Conservation (phyloP, 1,140 invertebrate species). For the Metaphire vulgaris region DNA sequence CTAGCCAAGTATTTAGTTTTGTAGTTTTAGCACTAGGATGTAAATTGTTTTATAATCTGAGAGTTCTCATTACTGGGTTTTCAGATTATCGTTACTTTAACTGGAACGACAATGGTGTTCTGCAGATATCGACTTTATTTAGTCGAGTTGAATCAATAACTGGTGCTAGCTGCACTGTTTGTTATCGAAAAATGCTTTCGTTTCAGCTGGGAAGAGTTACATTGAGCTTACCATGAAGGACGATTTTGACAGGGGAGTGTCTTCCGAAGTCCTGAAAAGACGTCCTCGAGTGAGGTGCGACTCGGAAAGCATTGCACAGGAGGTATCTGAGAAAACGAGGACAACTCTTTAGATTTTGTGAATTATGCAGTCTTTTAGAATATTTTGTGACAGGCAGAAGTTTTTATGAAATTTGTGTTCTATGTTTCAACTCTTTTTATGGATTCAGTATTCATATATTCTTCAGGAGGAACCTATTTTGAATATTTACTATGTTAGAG, state of each 20-base stretch:
- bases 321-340: conserved; percentile 58
- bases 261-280: conserved; percentile 34
- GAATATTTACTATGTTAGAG: too few relatives aligned
- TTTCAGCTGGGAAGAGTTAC: conserved; percentile 56
- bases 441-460: background rate
- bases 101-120: too few relatives aligned
- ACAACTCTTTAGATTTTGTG: background rate
- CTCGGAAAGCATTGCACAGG: conserved; percentile 67
- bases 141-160: too few relatives aligned
- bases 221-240: conserved; percentile 65
- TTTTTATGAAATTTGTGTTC: background rate
- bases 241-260: conserved; percentile 55
- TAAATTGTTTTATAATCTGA: too few relatives aligned
- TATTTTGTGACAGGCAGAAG: background rate
- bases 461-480: too few relatives aligned
- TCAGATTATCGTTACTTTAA: too few relatives aligned
- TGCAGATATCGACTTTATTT: too few relatives aligned
- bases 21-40: too few relatives aligned
- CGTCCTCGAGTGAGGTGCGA: conserved; percentile 77
- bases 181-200: too few relatives aligned
- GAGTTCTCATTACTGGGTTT: too few relatives aligned
- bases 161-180: too few relatives aligned
- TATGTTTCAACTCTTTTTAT: background rate
- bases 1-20: too few relatives aligned
- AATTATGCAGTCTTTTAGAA: background rate